Base-by-base conservation (phyloP, 2,888 invertebrate genomes). In the Dioctria rufipes region DNA sequence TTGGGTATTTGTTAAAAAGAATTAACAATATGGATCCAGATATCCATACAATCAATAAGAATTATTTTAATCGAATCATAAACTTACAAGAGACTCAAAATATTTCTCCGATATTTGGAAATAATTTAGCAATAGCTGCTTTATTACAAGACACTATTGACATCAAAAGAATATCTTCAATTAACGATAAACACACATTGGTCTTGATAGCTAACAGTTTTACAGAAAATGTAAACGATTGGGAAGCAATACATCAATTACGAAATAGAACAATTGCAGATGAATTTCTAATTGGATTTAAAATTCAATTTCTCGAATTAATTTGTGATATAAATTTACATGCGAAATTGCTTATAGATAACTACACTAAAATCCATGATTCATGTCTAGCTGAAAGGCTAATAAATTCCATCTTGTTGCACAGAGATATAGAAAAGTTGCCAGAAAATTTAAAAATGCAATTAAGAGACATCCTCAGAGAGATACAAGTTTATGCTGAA, bases 401-500 rank as follows among this genome's bases (percentile, higher is more conserved):
- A 2, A 88, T 88, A 66, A 90, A 90, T 81, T 86, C 88, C 13
- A 87, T 88, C 54, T 89, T 94, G 83, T 88, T 88, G 80, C 91
- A 88, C 86, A 91, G 85, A 86, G 90, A 86, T 86, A 90, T 85
- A 80, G 88, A 83, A 85, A 87, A 84, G 85, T 90, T 86, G 87
- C 88, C 88, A 5, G 63, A 81, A 0, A 78, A 83, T 6, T 66
- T 88, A 42, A 85, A 87, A 37, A 79, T 83, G 1, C 86, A 89
- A 69, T 90, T 93, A 84, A 89, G 90, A 37, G 89, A 90, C 67
- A 93, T 92, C 90, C 89, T 92, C 82, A 87, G 90, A n/a, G 91
- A 92, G 85, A 92, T 94, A 84, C 91, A 91, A 67, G 88, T 94
- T 2, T 93, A 93, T 85, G 91, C 93, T 81, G 86, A 92, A 91